Conservation (phyloP, 1,140 invertebrate species). For the Leptopilina boulardi region DNA sequence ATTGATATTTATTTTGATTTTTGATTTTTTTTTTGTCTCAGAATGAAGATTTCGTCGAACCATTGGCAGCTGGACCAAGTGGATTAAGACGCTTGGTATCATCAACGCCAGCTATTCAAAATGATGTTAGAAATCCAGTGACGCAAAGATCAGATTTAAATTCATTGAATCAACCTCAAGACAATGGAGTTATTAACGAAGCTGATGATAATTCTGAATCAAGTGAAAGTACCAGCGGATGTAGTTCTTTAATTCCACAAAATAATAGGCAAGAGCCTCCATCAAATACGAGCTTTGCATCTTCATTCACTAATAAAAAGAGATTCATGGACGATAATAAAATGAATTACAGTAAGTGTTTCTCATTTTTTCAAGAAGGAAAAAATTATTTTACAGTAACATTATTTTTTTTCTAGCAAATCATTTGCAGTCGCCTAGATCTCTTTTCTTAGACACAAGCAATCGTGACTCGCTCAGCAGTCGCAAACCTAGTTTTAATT, state of each 20-base stretch:
- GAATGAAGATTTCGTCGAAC: slow-evolving; percentile 66
- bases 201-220: slow-evolving; percentile 76
- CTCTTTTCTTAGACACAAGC: slow-evolving; percentile 66
- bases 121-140: slow-evolving; percentile 53
- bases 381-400: not conserved
- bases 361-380: no score
- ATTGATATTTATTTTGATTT: no score
- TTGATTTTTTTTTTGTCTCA: no score
- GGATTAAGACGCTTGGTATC: slow-evolving; percentile 63
- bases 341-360: slow-evolving; percentile 64
- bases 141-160: slow-evolving; percentile 61
- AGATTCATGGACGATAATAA: slow-evolving; percentile 65
- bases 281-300: slow-evolving; percentile 60
- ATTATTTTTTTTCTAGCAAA: slow-evolving; percentile 57
- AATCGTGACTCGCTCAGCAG: slow-evolving; percentile 72
- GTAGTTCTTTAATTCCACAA: slow-evolving; percentile 76
- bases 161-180: slow-evolving; percentile 61
- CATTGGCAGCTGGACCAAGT: slow-evolving; percentile 63
- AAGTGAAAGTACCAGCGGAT: slow-evolving; percentile 76
- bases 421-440: slow-evolving; percentile 68
- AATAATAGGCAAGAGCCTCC: slow-evolving; percentile 68
- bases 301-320: slow-evolving; percentile 64
- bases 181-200: slow-evolving; percentile 68
- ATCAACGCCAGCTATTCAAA: slow-evolving; percentile 66
- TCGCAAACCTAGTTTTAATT: slow-evolving; percentile 78